A percentile compares a stretch with the other conserved stretches of the same genome.
phyloP scores from a whole-genome alignment of 2,888 invertebrate species.

The Tuberolachnus salignus region DNA sequence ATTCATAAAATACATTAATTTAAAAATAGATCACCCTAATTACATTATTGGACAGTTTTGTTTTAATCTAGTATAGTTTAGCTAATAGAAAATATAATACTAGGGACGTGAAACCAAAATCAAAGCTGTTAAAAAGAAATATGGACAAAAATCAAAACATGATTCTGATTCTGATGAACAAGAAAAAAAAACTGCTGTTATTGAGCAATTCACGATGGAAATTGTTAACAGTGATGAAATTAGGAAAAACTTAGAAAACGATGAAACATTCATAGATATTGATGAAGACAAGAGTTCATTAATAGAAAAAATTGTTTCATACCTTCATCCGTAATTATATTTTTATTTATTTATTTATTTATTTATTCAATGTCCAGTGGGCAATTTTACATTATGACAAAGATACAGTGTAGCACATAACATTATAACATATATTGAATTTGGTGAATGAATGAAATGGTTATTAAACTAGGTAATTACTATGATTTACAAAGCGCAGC shows the following conservation, averaged over 20 bases:
- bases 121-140: slow-evolving; percentile 86
- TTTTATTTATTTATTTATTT: no score
- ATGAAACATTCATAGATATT: slow-evolving; percentile 66
- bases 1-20: no score
- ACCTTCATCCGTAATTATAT: slow-evolving; percentile 71
- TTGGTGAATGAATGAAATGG: no score
- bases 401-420: no score
- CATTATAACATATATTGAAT: no score
- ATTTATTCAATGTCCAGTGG: no score
- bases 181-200: slow-evolving; percentile 63
- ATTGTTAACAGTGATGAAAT: slow-evolving; percentile 74
- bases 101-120: slow-evolving; percentile 91
- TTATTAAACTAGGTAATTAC: no score
- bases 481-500: no score
- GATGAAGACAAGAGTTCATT: slow-evolving; percentile 78
- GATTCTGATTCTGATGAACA: slow-evolving; percentile 76
- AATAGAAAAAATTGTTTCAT: slow-evolving; percentile 70
- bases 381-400: no score
- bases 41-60: no score
- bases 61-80: background rate
- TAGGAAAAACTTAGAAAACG: slow-evolving; percentile 67
- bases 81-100: slow-evolving; percentile 22
- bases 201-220: slow-evolving; percentile 65
- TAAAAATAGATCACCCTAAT: no score
- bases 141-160: slow-evolving; percentile 63